Base-by-base conservation (phyloP, 1,140 invertebrate genomes). In the Drosophila tropicalis region DNA sequence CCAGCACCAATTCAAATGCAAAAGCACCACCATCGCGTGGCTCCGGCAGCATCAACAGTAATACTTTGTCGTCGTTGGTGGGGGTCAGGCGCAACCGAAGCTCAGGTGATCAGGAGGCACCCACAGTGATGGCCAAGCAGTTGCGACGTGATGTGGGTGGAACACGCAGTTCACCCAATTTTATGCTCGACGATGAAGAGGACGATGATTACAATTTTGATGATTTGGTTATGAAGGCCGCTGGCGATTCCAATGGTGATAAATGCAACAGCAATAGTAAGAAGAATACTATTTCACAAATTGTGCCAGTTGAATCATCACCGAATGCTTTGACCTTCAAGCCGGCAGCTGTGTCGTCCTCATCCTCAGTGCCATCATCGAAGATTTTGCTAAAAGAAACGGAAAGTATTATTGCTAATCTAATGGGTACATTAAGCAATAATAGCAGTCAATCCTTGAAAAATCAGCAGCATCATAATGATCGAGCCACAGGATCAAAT, bases 181-280 rank as follows among this genome's bases (percentile, higher is more conserved):
- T 93, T 19, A 80, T 87, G 61, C 63, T 93, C 22, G 93, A 93
- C 76, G 85, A 90, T 94, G 94, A 10, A 17, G 94, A 95, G 39
- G 94, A 95, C 66, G 95, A 95, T 72, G 95, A 95, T 90, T 96
- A 95, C 76, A 93, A 93, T 7, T 95, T 94, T 70, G 95, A 95
- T 66, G 95, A 95, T 78, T 93, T 95, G 55, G 94, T 95, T 58
- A 94, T 80, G 76, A 87, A 87, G 70, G 84, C 83, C 1, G 84
- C 83, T 1, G 95, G 87, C 94, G 76, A 89, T 3, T 63, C 78
- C 15, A 85, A 90, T 73, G 74, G 74, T 34, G 70, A 64, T 6
- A 32, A 58, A 3, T 32, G 10, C 10, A 34, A n/a, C 40, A 44
- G 9, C 9, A 22, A 5, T 4, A 39, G 12, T 4, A 54, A 55